Base-by-base conservation (phyloP, 1,140 invertebrate genomes). In the Rhagoletis zephyria region DNA sequence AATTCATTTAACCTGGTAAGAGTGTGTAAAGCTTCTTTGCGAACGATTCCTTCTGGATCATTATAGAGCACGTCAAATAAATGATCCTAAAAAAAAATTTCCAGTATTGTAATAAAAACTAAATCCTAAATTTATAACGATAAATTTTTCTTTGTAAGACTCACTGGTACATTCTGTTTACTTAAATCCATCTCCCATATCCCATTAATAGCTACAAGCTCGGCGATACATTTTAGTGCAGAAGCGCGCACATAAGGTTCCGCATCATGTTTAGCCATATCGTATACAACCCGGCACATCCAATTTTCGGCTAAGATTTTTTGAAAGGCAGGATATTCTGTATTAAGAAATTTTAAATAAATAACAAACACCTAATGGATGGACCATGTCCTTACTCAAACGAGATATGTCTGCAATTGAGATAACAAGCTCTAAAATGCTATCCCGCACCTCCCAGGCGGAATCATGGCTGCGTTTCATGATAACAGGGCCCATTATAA, bases 241-340 rank as follows among this genome's bases (percentile, higher is more conserved):
- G 96, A 95, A 9, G 95, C 95, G 86, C 96, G 93, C 4, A 97
- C 96, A 89, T 96, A 97, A 88, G 94, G 94, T 91, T 97, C 96
- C 3, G 93, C 93, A 90, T 97, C 96, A 65, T 95, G 94, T 67
- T 95, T 93, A 0, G 95, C 94, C 88, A 96, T 94, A 74, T 95
- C 94, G 16, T 95, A 92, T 0, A 95, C 94, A 42, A 96, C 90
- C 88, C 94, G 94, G 3, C 95, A 94, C 42, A 97, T 94, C 77
- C 95, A 94, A 87, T 95, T 94, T 30, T 95, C 94, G n/a, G 96
- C 88, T 19, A 97, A 91, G 89, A 96, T 94, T 61, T 95, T 94
- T 93, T 96, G 96, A 90, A 96, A 96, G 45, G 96, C 95, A n/a
- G 96, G 96, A 92, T 96, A 97, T 93, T 96, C 96, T 96, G 90